These are phyloP conservation scores for Morus bassanus DNA, from an alignment of 2,797 vertebrate genomes.

Conservation along the genomic window DNA sequence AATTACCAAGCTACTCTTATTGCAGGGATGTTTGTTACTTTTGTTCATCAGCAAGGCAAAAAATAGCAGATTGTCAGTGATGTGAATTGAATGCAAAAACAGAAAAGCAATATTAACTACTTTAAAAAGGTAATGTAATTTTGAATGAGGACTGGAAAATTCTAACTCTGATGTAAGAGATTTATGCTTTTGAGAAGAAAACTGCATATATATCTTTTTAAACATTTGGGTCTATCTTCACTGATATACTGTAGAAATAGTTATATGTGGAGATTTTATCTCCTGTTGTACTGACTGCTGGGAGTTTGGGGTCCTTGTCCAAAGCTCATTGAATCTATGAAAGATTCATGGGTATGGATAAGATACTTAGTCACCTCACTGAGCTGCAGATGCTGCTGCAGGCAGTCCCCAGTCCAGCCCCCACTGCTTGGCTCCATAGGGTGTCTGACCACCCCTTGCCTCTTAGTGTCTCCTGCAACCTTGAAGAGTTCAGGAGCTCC, in stretches of 20 bases:
- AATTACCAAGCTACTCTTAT: conserved; percentile 33
- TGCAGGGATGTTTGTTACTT: background rate
- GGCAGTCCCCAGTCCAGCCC: background rate
- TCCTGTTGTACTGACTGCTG: background rate
- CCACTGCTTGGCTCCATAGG: fast-evolving
- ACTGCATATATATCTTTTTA: background rate
- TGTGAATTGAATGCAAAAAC: background rate
- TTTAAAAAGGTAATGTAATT: background rate
- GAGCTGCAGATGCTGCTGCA: background rate
- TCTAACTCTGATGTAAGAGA: background rate
- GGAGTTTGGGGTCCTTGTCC: background rate
- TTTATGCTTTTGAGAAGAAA: background rate
- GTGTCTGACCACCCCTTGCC: background rate
- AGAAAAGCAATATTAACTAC: background rate
- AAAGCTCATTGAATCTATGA: background rate
- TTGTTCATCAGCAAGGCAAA: background rate
- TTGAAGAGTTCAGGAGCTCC: background rate
- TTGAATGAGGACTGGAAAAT: background rate
- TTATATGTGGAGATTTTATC: background rate
- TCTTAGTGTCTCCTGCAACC: background rate
- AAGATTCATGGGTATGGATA: background rate
- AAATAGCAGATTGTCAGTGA: background rate
- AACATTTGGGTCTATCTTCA: background rate
- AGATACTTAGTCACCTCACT: background rate
- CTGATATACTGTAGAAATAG: background rate